Evolutionary conservation across 2,113 vertebrate genomes (phyloP).

Genomic region (Ptilorrhoa leucosticta): DNA sequence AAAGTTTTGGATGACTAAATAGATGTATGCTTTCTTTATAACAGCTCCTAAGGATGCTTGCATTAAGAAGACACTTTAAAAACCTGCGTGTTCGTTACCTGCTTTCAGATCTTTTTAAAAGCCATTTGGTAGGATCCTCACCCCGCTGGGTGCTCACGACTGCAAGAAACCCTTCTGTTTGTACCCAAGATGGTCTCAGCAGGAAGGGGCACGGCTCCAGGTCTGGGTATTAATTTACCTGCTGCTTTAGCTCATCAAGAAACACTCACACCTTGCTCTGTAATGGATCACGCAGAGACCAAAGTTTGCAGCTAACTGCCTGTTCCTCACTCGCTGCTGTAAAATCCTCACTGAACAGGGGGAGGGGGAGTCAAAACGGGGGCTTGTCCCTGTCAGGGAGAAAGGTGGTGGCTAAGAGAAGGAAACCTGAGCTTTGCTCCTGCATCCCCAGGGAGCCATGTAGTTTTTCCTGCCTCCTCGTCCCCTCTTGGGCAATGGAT

Average conservation of each 20-base stretch:
- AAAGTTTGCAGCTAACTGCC: not conserved
- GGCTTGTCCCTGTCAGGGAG: not conserved
- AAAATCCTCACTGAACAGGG: not conserved
- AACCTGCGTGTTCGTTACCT: not conserved
- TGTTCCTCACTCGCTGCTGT: accelerated
- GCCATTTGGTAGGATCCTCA: not conserved
- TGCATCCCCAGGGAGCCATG: not conserved
- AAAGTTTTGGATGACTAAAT: not conserved
- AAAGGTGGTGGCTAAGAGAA: not conserved
- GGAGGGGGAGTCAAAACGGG: not conserved
- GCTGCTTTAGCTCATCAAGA: slow-evolving; percentile 27
- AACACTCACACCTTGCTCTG: slow-evolving; percentile 11
- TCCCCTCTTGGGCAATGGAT: not conserved
- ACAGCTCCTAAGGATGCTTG: not conserved
- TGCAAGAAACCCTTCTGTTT: slow-evolving; percentile 6
- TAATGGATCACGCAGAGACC: not conserved
- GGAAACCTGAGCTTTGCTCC: not conserved
- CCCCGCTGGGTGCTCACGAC: not conserved
- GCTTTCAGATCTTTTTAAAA: not conserved
- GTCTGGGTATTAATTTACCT: slow-evolving; percentile 18
- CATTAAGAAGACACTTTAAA: not conserved
- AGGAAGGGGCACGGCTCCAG: not conserved
- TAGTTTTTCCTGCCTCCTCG: not conserved
- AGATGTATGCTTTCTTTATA: not conserved
- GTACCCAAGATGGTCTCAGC: not conserved